Percentiles rank a stretch among this genome's conserved stretches.
phyloP scores from a whole-genome alignment of 2,888 invertebrate genomes.

The Lepidochitona cinerea region DNA sequence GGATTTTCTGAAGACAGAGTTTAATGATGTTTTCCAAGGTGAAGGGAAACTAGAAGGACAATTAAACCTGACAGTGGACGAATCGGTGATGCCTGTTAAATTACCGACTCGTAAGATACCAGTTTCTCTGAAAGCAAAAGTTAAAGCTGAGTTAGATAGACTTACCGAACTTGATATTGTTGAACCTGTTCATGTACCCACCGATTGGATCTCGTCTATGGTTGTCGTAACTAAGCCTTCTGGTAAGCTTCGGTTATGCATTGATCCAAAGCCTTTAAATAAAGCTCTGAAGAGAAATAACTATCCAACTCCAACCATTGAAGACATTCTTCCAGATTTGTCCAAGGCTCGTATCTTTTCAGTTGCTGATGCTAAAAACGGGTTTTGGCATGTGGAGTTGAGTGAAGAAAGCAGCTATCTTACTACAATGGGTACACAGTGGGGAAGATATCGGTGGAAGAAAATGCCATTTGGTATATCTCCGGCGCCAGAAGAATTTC shows the following conservation, averaged over 20 bases:
- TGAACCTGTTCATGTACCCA: conserved; percentile 17
- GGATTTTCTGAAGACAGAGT: neutral
- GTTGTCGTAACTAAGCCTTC: conserved; percentile 21
- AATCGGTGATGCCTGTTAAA: neutral
- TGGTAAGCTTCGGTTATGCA: conserved; percentile 23
- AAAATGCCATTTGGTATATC: conserved; percentile 37
- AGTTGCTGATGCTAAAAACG: conserved; percentile 19
- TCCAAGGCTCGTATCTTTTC: conserved; percentile 10
- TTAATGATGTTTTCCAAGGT: neutral
- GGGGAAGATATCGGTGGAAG: conserved; percentile 35
- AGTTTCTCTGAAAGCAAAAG: neutral
- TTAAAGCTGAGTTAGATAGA: neutral
- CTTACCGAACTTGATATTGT: conserved; percentile 9
- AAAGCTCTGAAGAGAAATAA: conserved; percentile 21
- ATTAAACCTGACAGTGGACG: conserved; percentile 2
- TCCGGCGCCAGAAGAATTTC: conserved; percentile 35
- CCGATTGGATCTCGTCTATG: conserved; percentile 31
- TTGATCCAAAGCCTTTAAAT: conserved; percentile 31
- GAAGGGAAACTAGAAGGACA: too few species aligned
- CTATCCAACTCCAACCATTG: conserved; percentile 16
- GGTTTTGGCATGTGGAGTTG: conserved; percentile 25
- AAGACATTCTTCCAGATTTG: conserved; percentile 16
- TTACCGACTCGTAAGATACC: conserved; percentile 3
- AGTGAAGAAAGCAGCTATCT: conserved; percentile 23
- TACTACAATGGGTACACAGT: conserved; percentile 37